phyloP scores from a whole-genome alignment of 2,888 invertebrate species.

The Mesorhabditis spiculigera region DNA sequence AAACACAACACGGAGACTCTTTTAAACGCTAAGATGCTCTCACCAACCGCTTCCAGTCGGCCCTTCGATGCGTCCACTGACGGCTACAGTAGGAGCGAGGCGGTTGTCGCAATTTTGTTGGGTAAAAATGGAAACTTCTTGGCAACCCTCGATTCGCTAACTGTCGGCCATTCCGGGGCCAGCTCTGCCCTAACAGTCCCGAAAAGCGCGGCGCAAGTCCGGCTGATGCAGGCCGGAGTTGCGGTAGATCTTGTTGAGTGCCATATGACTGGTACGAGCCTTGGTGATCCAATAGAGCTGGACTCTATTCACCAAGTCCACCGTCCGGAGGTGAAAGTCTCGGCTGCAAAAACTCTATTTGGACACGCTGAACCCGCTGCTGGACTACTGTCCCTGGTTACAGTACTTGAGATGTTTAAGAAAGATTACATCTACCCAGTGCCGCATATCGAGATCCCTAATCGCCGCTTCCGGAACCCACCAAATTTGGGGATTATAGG shows the following conservation, averaged over 20 bases:
- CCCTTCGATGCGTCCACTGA: slow-evolving; percentile 57
- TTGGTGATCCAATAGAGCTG: slow-evolving; percentile 51
- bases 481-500: slow-evolving; percentile 23
- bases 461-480: slow-evolving; percentile 10
- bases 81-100: slow-evolving; percentile 58
- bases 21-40: not conserved
- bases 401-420: slow-evolving; percentile 18
- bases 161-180: slow-evolving; percentile 51
- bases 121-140: slow-evolving; percentile 7
- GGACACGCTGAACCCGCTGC: slow-evolving; percentile 51
- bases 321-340: slow-evolving; percentile 7
- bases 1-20: not conserved
- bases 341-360: slow-evolving; percentile 11
- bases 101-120: slow-evolving; percentile 40
- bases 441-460: slow-evolving; percentile 17
- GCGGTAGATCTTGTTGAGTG: slow-evolving; percentile 40
- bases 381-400: slow-evolving; percentile 33
- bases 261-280: slow-evolving; percentile 53
- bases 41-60: slow-evolving; percentile 32
- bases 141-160: slow-evolving; percentile 1
- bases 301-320: slow-evolving; percentile 23
- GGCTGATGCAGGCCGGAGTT: slow-evolving; percentile 30
- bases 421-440: slow-evolving; percentile 14
- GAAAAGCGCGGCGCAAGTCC: slow-evolving; percentile 35
- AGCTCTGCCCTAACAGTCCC: slow-evolving; percentile 50